These are phyloP conservation scores for Cyclargus thomasi DNA, from an alignment of 1,140 invertebrate genomes.

Conservation along the genomic window DNA sequence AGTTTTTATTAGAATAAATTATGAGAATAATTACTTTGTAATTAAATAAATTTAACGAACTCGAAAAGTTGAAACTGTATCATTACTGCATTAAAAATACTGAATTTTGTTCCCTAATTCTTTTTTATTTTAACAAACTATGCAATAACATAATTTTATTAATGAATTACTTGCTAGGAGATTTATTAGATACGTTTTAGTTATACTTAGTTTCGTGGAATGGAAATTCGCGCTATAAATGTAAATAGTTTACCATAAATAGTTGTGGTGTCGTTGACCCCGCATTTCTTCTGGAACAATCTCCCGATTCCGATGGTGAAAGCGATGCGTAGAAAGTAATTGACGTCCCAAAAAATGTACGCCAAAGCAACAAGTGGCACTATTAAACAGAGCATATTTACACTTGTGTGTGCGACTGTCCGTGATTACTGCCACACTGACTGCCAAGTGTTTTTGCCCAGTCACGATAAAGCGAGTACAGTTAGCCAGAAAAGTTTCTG, in stretches of 20 bases:
- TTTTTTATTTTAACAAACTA: too few relatives aligned
- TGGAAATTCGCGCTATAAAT: not conserved
- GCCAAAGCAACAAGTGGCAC: constrained; percentile 75
- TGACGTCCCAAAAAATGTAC: constrained; percentile 85
- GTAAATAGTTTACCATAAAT: constrained; percentile 79
- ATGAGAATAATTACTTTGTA: too few relatives aligned
- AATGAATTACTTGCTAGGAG: too few relatives aligned
- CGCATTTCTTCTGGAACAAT: constrained; percentile 80
- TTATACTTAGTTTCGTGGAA: too few relatives aligned
- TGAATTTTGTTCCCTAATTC: too few relatives aligned
- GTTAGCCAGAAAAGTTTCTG: not conserved
- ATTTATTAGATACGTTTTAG: not conserved
- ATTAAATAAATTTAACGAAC: too few relatives aligned
- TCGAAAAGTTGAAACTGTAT: too few relatives aligned
- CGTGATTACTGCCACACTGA: not conserved
- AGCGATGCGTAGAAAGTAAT: constrained; percentile 83
- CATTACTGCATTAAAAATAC: too few relatives aligned
- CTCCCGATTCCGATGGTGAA: constrained; percentile 79
- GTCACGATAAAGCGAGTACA: constrained; percentile 1
- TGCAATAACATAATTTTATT: too few relatives aligned
- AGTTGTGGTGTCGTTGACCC: constrained; percentile 80
- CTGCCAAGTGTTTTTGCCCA: constrained; percentile 7
- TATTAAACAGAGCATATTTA: constrained; percentile 15
- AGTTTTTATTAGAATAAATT: too few relatives aligned
- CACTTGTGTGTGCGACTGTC: not conserved